A percentile compares a stretch with the other conserved stretches of the same genome.
Conservation (phyloP, 2,888 invertebrate genomes). For the Epistrophe grossulariae region DNA sequence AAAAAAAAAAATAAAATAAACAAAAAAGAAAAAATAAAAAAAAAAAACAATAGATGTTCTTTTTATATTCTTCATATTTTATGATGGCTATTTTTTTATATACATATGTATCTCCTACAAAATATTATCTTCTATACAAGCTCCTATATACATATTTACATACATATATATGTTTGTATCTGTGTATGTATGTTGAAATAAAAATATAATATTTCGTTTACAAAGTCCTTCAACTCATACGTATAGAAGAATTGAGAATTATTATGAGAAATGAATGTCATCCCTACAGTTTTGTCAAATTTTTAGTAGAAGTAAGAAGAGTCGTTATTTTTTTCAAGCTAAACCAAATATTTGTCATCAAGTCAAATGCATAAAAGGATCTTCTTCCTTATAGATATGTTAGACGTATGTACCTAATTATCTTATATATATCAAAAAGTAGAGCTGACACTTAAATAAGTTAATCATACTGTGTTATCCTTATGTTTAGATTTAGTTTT, state of each 20-base stretch:
- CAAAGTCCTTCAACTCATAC: neutral
- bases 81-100: neutral
- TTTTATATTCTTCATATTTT: neutral
- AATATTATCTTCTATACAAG: neutral
- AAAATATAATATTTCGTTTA: neutral
- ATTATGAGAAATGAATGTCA: conserved; percentile 8
- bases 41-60: neutral
- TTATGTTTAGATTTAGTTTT: neutral
- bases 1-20: neutral
- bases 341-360: conserved; percentile 21
- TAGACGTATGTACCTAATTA: neutral
- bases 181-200: neutral
- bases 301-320: neutral
- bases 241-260: neutral
- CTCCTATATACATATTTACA: neutral
- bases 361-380: conserved; percentile 7
- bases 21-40: neutral
- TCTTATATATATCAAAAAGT: conserved; percentile 1
- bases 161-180: too few species aligned
- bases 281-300: neutral
- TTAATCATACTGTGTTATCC: neutral
- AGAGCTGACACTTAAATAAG: neutral
- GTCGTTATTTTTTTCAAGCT: neutral
- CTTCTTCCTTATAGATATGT: neutral
- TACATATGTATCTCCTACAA: neutral